Base-by-base conservation (phyloP, 1,140 invertebrate species). In the Eriocheir sinensis region DNA sequence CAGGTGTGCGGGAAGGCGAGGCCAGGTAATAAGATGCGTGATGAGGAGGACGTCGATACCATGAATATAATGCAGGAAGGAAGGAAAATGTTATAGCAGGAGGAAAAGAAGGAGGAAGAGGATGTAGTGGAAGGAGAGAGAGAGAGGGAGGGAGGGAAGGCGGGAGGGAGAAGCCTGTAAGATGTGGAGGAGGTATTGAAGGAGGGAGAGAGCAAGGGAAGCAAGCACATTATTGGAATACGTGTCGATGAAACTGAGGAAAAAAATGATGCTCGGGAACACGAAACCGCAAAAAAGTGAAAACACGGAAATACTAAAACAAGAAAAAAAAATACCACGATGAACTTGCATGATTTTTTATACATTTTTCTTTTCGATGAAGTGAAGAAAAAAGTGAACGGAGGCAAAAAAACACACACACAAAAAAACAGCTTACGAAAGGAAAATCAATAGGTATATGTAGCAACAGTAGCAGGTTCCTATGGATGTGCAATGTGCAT, bases 221-320 rank as follows among this genome's bases (percentile, higher is more conserved):
- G n/a, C n/a, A n/a, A n/a, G n/a, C n/a, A n/a, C n/a, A 72, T 72
- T 72, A 72, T 72, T 72, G 60, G 27, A 72, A 72, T 72, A 72
- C 21, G 12, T 72, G 60, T 72, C 60, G 60, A 72, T n/a, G 60
- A 72, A n/a, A 72, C 27, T 72, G 8, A 4, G 6, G 8, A 4
- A n/a, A 72, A 72, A 53, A 72, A 72, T 72, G 60, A n/a, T 2
- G 60, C 21, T n/a, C n/a, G n/a, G n/a, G n/a, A n/a, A n/a, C n/a
- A n/a, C n/a, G n/a, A n/a, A n/a, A n/a, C n/a, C n/a, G n/a, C n/a
- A n/a, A n/a, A n/a, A n/a, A n/a, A n/a, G n/a, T n/a, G n/a, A n/a
- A n/a, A n/a, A n/a, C n/a, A n/a, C n/a, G n/a, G n/a, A n/a, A n/a
- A n/a, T n/a, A n/a, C n/a, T n/a, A n/a, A n/a, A n/a, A n/a, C n/a